Conservation (phyloP, 1,140 invertebrate species). For the Bombus impatiens region DNA sequence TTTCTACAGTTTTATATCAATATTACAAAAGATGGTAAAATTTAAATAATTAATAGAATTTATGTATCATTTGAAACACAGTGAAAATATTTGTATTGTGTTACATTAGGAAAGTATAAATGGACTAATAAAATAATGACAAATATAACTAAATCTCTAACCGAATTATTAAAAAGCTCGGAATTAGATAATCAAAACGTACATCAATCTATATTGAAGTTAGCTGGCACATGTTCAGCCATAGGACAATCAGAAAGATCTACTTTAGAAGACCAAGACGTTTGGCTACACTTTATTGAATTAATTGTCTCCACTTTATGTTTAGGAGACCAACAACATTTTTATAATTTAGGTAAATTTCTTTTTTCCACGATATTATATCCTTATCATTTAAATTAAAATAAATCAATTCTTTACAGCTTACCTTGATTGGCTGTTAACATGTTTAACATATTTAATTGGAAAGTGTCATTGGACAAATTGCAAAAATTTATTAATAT, state of each 20-base stretch:
- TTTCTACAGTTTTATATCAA: conserved; percentile 82
- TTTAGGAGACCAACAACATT: conserved; percentile 79
- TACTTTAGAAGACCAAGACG: conserved; percentile 57
- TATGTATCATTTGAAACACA: not conserved
- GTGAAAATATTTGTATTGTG: not conserved
- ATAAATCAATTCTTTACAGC: conserved; percentile 71
- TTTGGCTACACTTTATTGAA: conserved; percentile 75
- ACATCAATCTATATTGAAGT: conserved; percentile 74
- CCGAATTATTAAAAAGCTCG: conserved; percentile 69
- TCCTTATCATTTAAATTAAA: conserved; percentile 11
- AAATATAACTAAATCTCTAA: conserved; percentile 74
- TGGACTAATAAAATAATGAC: conserved; percentile 73
- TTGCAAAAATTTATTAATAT: conserved; percentile 71
- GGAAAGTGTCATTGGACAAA: conserved; percentile 80
- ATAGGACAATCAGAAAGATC: conserved; percentile 60
- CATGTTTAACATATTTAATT: conserved; percentile 82
- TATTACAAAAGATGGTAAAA: conserved; percentile 61
- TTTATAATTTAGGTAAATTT: conserved; percentile 82
- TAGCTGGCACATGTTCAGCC: conserved; percentile 72
- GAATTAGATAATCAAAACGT: conserved; percentile 73
- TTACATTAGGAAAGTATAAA: conserved; percentile 52
- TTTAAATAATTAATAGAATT: not conserved
- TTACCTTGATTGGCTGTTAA: conserved; percentile 82
- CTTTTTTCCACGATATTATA: conserved; percentile 6
- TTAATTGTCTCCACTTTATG: conserved; percentile 74